Evolutionary conservation across 2,888 invertebrate genomes (phyloP).

Genomic region (Cinara cedri): DNA sequence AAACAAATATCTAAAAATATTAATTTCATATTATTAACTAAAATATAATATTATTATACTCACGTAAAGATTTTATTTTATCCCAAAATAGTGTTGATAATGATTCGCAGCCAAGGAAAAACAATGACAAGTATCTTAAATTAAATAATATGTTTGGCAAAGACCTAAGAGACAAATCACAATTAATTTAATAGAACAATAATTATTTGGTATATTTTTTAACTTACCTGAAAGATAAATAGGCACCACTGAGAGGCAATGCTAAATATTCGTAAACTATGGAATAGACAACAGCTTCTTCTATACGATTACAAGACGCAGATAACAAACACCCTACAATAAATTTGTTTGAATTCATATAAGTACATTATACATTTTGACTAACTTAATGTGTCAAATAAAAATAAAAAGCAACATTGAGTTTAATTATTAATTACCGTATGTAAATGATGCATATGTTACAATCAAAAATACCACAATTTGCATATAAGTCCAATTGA

Average conservation of each 20-base stretch:
- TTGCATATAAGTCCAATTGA: conserved; percentile 35
- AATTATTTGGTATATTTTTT: neutral
- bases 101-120: conserved; percentile 49
- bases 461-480: conserved; percentile 18
- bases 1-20: too few species aligned
- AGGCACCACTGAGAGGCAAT: conserved; percentile 46
- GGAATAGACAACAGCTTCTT: conserved; percentile 36
- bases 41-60: neutral
- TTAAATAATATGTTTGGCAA: conserved; percentile 36
- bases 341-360: neutral
- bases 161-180: conserved; percentile 24
- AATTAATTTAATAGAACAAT: neutral
- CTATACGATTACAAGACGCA: conserved; percentile 18
- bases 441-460: conserved; percentile 22
- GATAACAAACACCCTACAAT: conserved; percentile 39
- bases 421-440: conserved; percentile 21
- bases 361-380: neutral
- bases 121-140: conserved; percentile 37
- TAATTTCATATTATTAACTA: neutral
- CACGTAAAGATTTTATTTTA: conserved; percentile 28
- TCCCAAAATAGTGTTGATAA: conserved; percentile 38
- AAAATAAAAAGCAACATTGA: neutral
- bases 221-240: conserved; percentile 39
- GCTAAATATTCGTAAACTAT: conserved; percentile 39
- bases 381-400: neutral